phyloP scores from a whole-genome alignment of 2,888 invertebrate genomes.

The Orthosia gracilis region DNA sequence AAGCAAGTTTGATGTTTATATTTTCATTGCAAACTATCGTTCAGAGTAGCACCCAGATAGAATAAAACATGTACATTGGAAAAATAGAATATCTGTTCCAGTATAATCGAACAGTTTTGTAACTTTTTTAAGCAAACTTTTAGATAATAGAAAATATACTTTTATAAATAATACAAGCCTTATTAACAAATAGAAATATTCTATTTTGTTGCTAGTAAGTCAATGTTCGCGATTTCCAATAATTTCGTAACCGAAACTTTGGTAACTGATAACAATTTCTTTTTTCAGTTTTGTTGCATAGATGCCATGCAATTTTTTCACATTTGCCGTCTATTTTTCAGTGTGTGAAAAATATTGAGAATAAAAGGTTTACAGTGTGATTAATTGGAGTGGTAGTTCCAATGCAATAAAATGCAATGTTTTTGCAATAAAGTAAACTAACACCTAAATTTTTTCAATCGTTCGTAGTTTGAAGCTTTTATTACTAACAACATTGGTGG shows the following conservation, averaged over 20 bases:
- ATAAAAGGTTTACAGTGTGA: background rate
- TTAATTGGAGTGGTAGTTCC: background rate
- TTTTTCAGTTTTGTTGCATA: too few species aligned
- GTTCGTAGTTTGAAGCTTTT: background rate
- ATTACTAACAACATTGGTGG: background rate
- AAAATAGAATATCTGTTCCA: too few species aligned
- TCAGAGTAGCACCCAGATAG: background rate
- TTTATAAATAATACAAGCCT: too few species aligned
- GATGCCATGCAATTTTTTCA: too few species aligned
- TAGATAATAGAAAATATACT: too few species aligned
- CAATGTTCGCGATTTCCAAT: too few species aligned
- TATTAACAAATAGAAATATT: too few species aligned
- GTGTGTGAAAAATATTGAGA: background rate
- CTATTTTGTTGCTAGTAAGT: too few species aligned
- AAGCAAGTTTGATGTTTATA: background rate
- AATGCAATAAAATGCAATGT: background rate
- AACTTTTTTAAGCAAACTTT: too few species aligned
- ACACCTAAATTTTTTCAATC: background rate
- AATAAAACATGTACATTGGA: background rate
- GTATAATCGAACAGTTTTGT: too few species aligned
- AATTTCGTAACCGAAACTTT: too few species aligned
- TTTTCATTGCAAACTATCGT: background rate
- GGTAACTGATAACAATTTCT: too few species aligned
- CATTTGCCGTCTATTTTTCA: background rate
- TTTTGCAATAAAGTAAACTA: background rate